phyloP scores from a whole-genome alignment of 2,888 invertebrate species.

The Drosophila cyrtoloma region DNA sequence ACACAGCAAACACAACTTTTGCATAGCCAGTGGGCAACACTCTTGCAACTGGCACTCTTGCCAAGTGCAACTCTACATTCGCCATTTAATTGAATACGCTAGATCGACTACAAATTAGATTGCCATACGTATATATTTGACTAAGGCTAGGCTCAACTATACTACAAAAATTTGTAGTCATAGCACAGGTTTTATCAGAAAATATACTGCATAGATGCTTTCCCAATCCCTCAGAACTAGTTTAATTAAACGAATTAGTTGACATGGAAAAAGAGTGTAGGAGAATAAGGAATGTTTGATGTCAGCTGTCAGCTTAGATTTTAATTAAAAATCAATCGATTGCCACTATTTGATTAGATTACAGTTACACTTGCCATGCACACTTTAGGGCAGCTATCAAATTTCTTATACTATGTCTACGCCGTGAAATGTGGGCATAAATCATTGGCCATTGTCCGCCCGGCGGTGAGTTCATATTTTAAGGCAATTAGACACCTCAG shows the following conservation, averaged over 20 bases:
- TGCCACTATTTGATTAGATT: constrained; percentile 8
- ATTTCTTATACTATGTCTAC: constrained; percentile 30
- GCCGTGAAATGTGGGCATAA: constrained; percentile 26
- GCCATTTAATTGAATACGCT: constrained; percentile 16
- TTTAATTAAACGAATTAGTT: neutral
- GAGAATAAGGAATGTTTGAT: neutral
- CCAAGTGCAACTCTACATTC: neutral
- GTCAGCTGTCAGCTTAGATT: constrained; percentile 1
- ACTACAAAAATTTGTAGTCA: neutral
- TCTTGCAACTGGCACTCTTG: constrained; percentile 19
- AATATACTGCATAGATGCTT: no score
- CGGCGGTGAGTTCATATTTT: constrained; percentile 45
- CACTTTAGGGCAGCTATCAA: constrained; percentile 11
- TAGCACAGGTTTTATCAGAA: neutral
- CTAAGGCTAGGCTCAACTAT: neutral
- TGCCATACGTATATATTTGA: neutral
- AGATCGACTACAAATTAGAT: neutral
- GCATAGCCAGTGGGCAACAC: constrained; percentile 17
- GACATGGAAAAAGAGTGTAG: neutral
- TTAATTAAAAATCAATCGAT: constrained; percentile 49
- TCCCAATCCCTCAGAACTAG: neutral
- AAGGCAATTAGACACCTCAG: constrained; percentile 58
- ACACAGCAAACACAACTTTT: constrained; percentile 21
- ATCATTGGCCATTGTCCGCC: constrained; percentile 29
- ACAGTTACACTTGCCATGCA: constrained; percentile 13